These are phyloP conservation scores for Pelecanus crispus DNA, from an alignment of 2,113 vertebrate genomes.

Conservation along the genomic window DNA sequence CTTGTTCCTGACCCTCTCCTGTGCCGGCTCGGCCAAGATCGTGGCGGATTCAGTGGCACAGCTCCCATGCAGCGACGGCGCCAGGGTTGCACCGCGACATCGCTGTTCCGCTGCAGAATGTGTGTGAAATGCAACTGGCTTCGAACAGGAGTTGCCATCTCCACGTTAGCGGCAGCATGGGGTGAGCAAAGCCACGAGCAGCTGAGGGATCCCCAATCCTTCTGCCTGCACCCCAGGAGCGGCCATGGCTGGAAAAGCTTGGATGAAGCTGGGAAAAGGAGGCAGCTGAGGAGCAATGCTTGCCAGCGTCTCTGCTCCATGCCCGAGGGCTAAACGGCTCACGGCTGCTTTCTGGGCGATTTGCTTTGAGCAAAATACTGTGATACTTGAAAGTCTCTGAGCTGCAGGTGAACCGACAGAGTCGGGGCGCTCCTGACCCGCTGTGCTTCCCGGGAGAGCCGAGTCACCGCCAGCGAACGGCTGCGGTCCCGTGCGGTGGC, in stretches of 20 bases:
- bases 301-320: fast-evolving
- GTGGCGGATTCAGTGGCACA: fast-evolving
- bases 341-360: not conserved
- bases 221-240: fast-evolving
- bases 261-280: not conserved
- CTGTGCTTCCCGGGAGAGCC: not conserved
- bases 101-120: fast-evolving
- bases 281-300: not conserved
- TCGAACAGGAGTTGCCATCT: fast-evolving
- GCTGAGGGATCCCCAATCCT: not conserved
- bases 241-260: not conserved
- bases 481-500: not conserved
- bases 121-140: fast-evolving
- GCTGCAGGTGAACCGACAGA: not conserved
- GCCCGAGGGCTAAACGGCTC: not conserved
- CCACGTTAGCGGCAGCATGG: fast-evolving
- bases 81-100: fast-evolving
- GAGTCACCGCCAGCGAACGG: not conserved
- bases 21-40: fast-evolving
- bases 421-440: not conserved
- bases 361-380: not conserved
- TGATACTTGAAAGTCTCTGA: not conserved
- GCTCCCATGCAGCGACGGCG: fast-evolving
- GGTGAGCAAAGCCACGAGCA: not conserved
- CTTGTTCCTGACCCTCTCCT: not conserved